phyloP scores from a whole-genome alignment of 1,140 invertebrate species.

The Calephelis virginiensis region DNA sequence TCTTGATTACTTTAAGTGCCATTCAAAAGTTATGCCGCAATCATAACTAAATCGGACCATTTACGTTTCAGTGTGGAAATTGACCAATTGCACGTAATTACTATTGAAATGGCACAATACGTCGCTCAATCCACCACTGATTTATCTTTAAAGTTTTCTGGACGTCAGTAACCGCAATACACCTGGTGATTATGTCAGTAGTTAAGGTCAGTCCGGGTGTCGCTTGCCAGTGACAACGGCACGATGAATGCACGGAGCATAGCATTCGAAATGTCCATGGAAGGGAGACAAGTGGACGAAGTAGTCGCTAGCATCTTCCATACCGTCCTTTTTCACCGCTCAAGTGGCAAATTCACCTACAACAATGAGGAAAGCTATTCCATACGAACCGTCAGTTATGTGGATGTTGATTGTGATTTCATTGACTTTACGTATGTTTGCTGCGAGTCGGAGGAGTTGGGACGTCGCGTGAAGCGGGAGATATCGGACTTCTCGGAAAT shows the following conservation, averaged over 20 bases:
- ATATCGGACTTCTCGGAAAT: conserved; percentile 93
- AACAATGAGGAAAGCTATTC: conserved; percentile 96
- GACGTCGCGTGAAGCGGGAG: conserved; percentile 87
- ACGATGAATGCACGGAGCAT: conserved; percentile 94
- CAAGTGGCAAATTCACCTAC: conserved; percentile 96
- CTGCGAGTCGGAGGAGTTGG: conserved; percentile 90
- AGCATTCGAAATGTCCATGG: conserved; percentile 92
- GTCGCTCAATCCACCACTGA: conserved; percentile 29
- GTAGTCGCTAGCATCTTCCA: conserved; percentile 96
- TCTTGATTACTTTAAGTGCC: neutral
- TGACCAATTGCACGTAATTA: conserved; percentile 50
- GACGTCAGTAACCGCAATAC: conserved; percentile 37
- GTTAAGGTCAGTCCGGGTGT: conserved; percentile 30
- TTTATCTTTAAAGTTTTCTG: conserved; percentile 18
- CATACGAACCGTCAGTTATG: conserved; percentile 95
- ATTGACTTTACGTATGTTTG: conserved; percentile 98
- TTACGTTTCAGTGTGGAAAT: conserved; percentile 70
- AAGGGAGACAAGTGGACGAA: conserved; percentile 96
- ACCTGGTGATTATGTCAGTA: conserved; percentile 53
- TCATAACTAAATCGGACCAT: conserved; percentile 58
- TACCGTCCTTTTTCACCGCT: conserved; percentile 95
- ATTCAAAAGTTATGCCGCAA: conserved; percentile 24
- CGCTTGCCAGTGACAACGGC: conserved; percentile 56
- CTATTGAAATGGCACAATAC: conserved; percentile 55
- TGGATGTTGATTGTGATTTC: conserved; percentile 98